phyloP scores from a whole-genome alignment of 2,888 invertebrate genomes.

The Steinernema carpocapsae region DNA sequence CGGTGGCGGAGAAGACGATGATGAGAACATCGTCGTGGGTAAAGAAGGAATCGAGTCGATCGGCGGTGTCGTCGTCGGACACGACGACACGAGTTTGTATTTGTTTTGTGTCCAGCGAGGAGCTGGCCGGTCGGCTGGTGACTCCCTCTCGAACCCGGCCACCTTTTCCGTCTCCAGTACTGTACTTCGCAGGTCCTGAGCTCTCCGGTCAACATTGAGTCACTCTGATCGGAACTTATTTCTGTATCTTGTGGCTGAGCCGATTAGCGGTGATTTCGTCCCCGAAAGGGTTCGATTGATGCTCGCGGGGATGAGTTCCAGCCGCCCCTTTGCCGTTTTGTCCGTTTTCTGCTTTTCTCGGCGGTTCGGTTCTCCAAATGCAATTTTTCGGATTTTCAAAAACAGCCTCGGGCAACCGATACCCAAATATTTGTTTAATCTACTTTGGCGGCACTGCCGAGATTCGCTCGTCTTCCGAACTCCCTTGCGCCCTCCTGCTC shows the following conservation, averaged over 20 bases:
- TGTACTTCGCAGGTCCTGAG: too few species aligned
- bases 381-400: conserved; percentile 9
- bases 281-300: too few species aligned
- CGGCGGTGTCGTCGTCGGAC: too few species aligned
- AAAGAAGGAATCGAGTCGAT: not conserved
- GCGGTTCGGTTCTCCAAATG: not conserved
- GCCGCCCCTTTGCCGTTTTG: not conserved
- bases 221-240: too few species aligned
- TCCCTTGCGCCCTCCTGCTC: not conserved
- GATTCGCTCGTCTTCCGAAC: not conserved
- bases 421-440: conserved; percentile 27
- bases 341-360: not conserved
- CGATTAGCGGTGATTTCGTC: too few species aligned
- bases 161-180: not conserved
- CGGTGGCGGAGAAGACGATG: not conserved
- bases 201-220: too few species aligned
- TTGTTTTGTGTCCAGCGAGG: conserved; percentile 15
- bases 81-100: conserved; percentile 30
- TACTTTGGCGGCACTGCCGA: too few species aligned
- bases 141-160: not conserved
- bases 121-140: not conserved
- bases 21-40: too few species aligned
- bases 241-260: too few species aligned
- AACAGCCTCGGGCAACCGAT: conserved; percentile 24
- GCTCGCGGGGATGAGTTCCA: too few species aligned